Conservation (phyloP, 2,888 invertebrate species). For the Lordiphosa fenestrarum region DNA sequence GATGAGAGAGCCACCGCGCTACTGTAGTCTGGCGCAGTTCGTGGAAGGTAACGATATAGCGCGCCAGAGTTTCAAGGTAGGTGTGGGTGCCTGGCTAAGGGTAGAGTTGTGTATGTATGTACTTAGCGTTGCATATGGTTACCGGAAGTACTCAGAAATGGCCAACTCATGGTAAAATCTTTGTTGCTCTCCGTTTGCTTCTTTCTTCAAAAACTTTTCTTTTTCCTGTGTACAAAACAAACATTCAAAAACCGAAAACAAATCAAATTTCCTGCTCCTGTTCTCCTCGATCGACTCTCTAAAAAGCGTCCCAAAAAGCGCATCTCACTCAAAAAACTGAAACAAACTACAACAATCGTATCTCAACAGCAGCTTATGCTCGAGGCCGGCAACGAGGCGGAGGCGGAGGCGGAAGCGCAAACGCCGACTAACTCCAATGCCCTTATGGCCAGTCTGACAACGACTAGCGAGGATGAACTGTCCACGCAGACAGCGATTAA, state of each 20-base stretch:
- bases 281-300: slow-evolving; percentile 15
- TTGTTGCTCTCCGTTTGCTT: slow-evolving; percentile 74
- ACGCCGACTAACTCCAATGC: slow-evolving; percentile 43
- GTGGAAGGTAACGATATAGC: slow-evolving; percentile 92
- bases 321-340: slow-evolving; percentile 73
- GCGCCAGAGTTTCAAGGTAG: slow-evolving; percentile 86
- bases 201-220: slow-evolving; percentile 60
- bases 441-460: slow-evolving; percentile 22
- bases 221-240: slow-evolving; percentile 39
- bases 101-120: slow-evolving; percentile 27
- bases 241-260: slow-evolving; percentile 18
- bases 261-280: slow-evolving; percentile 45
- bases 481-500: slow-evolving; percentile 70
- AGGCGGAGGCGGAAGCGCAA: slow-evolving; percentile 5
- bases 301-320: slow-evolving; percentile 77
- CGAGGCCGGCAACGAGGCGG: slow-evolving; percentile 47
- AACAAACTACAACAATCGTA: slow-evolving; percentile 72
- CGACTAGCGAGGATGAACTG: slow-evolving; percentile 69
- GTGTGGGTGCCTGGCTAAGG: slow-evolving; percentile 15
- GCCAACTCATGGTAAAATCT: slow-evolving; percentile 72
- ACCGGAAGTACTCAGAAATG: slow-evolving; percentile 54
- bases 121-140: slow-evolving; percentile 57
- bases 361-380: slow-evolving; percentile 76
- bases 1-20: slow-evolving; percentile 83
- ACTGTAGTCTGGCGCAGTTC: slow-evolving; percentile 90